Conservation (phyloP, 2,888 invertebrate genomes). For the Tipula confusa region DNA sequence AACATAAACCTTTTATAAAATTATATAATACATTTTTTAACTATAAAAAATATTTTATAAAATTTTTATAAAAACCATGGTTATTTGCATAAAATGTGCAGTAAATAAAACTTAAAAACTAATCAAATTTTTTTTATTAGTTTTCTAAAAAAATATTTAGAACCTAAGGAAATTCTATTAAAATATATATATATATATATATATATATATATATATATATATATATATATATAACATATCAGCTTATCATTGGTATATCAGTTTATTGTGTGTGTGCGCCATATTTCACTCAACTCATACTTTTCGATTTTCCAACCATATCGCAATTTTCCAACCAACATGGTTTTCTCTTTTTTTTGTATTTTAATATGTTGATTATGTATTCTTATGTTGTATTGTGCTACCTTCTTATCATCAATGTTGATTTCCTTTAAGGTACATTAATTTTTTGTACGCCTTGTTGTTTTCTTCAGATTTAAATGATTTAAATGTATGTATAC, state of each 20-base stretch:
- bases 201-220: too few species aligned
- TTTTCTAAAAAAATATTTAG: too few species aligned
- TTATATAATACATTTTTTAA: too few species aligned
- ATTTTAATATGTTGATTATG: neutral
- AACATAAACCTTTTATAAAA: too few species aligned
- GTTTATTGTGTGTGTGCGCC: neutral
- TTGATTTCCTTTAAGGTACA: slow-evolving; percentile 3
- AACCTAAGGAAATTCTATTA: too few species aligned
- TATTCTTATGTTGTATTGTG: slow-evolving; percentile 9
- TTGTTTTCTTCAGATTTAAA: neutral
- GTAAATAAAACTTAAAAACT: too few species aligned
- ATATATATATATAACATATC: neutral
- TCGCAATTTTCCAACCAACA: neutral
- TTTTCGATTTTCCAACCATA: neutral
- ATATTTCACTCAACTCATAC: neutral
- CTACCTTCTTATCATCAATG: neutral
- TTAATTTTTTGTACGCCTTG: neutral
- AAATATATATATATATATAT: too few species aligned
- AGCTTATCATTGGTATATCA: neutral
- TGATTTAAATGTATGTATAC: neutral
- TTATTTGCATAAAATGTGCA: too few species aligned
- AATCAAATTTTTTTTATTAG: too few species aligned
- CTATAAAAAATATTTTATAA: too few species aligned
- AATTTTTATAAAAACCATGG: too few species aligned
- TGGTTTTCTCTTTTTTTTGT: neutral